Conservation (phyloP, 2,113 vertebrate genomes). For the Sterrhoptilus dennistouni region DNA sequence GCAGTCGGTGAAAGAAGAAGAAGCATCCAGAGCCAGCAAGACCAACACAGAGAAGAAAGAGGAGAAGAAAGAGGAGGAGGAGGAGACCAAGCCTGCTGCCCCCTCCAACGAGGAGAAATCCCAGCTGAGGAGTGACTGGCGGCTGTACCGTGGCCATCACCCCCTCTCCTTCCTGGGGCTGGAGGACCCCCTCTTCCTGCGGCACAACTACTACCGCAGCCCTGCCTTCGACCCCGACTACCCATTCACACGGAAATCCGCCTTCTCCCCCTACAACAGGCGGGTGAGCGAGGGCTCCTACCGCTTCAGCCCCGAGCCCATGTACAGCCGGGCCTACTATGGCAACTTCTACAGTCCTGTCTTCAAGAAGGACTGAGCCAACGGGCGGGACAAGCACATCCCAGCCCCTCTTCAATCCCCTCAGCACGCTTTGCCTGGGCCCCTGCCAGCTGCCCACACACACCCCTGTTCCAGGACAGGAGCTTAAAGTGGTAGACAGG, state of each 20-base stretch:
- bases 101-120: neutral
- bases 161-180: conserved; percentile 58
- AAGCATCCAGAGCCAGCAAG: neutral
- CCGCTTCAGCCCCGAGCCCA: conserved; percentile 68
- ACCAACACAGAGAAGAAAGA: neutral
- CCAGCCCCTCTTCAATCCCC: neutral
- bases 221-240: conserved; percentile 26
- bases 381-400: rapidly evolving
- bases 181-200: conserved; percentile 53
- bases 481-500: neutral
- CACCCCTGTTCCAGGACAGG: neutral
- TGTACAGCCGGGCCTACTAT: conserved; percentile 63
- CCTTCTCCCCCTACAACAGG: conserved; percentile 46
- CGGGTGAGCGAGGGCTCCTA: conserved; percentile 76
- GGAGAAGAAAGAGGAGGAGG: conserved; percentile 15
- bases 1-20: conserved; percentile 62
- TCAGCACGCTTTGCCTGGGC: neutral
- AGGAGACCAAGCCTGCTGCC: neutral
- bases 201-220: conserved; percentile 44
- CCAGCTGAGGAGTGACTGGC: conserved; percentile 34
- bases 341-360: conserved; percentile 50
- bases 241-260: neutral
- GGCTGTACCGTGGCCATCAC: conserved; percentile 25
- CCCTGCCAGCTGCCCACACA: neutral
- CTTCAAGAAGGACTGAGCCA: conserved; percentile 74